phyloP scores from a whole-genome alignment of 2,113 vertebrate species.

The Chloropsis hardwickii region DNA sequence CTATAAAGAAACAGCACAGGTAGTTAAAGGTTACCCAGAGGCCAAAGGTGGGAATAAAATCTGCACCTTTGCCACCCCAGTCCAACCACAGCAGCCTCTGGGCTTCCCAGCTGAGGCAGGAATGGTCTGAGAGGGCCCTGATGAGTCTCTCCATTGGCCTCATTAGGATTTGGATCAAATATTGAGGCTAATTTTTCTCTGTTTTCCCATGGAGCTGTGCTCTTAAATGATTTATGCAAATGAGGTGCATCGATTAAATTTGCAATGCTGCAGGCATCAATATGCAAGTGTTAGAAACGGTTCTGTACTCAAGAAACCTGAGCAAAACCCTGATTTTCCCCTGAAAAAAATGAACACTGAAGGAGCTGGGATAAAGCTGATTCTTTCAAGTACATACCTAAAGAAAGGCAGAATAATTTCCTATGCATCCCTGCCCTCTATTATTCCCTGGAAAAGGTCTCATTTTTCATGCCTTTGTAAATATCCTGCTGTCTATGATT shows the following conservation, averaged over 20 bases:
- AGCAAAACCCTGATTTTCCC: background rate
- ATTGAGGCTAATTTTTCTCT: background rate
- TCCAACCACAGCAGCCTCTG: background rate
- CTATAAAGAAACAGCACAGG: background rate
- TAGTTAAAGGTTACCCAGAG: background rate
- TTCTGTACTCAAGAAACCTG: background rate
- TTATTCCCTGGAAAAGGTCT: background rate
- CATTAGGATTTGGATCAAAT: slow-evolving; percentile 27
- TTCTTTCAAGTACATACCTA: background rate
- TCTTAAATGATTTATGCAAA: slow-evolving; percentile 25
- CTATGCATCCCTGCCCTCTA: background rate
- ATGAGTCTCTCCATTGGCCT: background rate
- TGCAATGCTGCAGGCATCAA: slow-evolving; percentile 21
- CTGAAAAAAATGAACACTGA: background rate
- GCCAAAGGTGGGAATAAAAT: background rate
- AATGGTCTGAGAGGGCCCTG: background rate
- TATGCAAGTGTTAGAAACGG: background rate
- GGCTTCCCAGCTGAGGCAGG: background rate
- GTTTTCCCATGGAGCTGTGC: background rate
- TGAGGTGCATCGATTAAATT: slow-evolving; percentile 12
- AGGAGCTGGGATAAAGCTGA: background rate
- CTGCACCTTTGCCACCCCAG: background rate
- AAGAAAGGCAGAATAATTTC: slow-evolving; percentile 8
- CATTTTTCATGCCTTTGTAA: background rate
- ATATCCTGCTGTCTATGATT: background rate